Conservation (phyloP, 2,113 vertebrate genomes). For the Paraplagusia blochii region DNA sequence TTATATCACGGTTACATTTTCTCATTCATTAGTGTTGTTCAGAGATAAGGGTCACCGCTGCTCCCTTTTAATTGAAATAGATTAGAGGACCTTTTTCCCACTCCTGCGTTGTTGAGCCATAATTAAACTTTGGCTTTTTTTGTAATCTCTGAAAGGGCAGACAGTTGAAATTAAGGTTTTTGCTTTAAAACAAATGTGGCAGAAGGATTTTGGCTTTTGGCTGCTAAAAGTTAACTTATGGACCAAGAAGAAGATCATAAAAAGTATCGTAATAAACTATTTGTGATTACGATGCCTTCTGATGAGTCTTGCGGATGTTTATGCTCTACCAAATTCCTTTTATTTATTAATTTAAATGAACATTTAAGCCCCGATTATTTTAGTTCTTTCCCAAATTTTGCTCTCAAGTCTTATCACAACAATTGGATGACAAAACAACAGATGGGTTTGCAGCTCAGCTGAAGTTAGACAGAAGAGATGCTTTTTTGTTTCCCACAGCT, state of each 20-base stretch:
- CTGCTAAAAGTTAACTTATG: conserved; percentile 1
- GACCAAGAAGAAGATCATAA: too few relatives aligned
- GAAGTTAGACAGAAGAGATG: conserved; percentile 11
- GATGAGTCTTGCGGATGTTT: too few relatives aligned
- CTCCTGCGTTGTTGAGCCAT: conserved; percentile 19
- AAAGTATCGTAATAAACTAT: too few relatives aligned
- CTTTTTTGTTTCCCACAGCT: conserved; percentile 17
- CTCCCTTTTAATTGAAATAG: conserved; percentile 44
- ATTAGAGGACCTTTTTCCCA: conserved; percentile 22
- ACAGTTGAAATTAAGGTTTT: conserved; percentile 9
- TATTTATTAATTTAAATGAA: too few relatives aligned
- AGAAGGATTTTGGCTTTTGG: conserved; percentile 2
- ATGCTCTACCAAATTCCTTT: too few relatives aligned
- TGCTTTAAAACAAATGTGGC: conserved; percentile 17
- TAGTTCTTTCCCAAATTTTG: too few relatives aligned
- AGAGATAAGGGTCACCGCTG: conserved; percentile 16
- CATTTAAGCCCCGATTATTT: too few relatives aligned
- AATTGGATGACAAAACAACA: too few relatives aligned
- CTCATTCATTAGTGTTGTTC: conserved; percentile 6
- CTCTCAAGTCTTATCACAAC: too few relatives aligned
- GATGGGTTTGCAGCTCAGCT: too few relatives aligned
- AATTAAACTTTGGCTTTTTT: conserved; percentile 42
- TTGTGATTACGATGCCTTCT: too few relatives aligned
- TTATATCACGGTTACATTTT: conserved; percentile 7
- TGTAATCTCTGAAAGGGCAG: conserved; percentile 9